Evolutionary conservation across 2,113 vertebrate genomes (phyloP), one percentile per base, ranked within the genome.

Genomic region (Cyphomyrus plagiostoma): DNA sequence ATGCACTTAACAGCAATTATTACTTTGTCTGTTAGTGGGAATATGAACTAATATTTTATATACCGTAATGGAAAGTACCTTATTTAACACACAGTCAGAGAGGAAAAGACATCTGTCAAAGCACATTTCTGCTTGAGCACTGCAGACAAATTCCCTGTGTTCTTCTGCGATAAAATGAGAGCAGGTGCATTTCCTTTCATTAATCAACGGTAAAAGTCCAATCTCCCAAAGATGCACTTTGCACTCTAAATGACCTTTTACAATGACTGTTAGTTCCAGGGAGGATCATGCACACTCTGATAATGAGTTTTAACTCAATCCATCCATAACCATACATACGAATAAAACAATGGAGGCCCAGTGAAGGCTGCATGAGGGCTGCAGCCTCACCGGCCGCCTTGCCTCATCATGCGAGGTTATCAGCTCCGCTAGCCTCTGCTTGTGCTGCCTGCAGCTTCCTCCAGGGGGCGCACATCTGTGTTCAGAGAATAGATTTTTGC

Each of bases 401-500:
- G 10, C 26, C 23, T 39, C 30, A 56, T 23, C 45, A 19, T 13
- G 10, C 7, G 1, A 19, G 42, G 3, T 23, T 42, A 53, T n/a
- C 26, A 39, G n/a, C 48, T 56, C 17, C 1, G 26, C 46, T 35
- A 56, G 58, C 17, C 45, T 39, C n/a, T 0, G 9, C 45, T 30
- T 86, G n/a, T 4, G 50, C 13, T 56, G 53, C 50, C 77, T 39
- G 35, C 2, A 83, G 48, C 3, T 87, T 89, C 94, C 95, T 93
- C 92, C 39, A 74, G 93, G 93, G 92, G 95, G 95, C 94, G 89
- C 91, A 91, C 91, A 89, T 90, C 89, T 92, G 93, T 53, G 90
- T 86, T 74, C 93, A 91, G 90, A 88, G 94, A 91, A 90, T 39
- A 89, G 91, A 89, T 91, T 91, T 80, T 86, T 92, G 92, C 90